Evolutionary conservation across 2,888 invertebrate species (phyloP), one percentile per base, ranked within the genome.

Genomic region (Lomographa bimaculata): DNA sequence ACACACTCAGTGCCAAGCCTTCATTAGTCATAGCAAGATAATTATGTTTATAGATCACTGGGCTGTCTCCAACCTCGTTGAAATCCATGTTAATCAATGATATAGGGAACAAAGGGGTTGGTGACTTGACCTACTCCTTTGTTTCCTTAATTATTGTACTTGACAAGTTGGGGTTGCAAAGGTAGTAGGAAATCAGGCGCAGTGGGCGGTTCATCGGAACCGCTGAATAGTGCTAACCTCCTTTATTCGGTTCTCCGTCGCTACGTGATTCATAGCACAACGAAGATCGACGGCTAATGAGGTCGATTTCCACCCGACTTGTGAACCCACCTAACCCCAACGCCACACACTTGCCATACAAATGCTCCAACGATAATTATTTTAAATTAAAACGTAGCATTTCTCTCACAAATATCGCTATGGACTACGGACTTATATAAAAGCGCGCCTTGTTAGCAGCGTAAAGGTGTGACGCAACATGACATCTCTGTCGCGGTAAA

Each of bases 401-500:
- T 26, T 27, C 23, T 19, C 29, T 11, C 7, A 11, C 48, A 42
- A 40, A 52, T 54, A 46, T 46, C 40, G 49, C 8, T 10, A 7
- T 24, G 6, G 40, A 40, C n/a, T n/a, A n/a, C n/a, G n/a, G n/a
- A n/a, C 60, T 71, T 74, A 72, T 47, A 63, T 66, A 58, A 67
- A 67, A 61, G 12, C 14, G 14, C 57, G 44, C 53, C 66, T 72
- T 62, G 65, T 70, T 74, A 69, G 65, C 54, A 51, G 63, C 69
- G 19, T 60, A 63, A 60, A 68, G 56, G 57, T 37, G 60, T 75
- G 76, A 79, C 65, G 74, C 62, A 78, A 81, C 64, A 41, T 57
- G 62, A 73, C 78, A 77, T 76, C 77, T 71, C 64, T 63, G 60
- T 62, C 64, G n/a, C n/a, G n/a, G n/a, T n/a, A n/a, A n/a, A n/a